Base-by-base conservation (phyloP, 2,888 invertebrate genomes). In the Schrankia costaestrigalis region DNA sequence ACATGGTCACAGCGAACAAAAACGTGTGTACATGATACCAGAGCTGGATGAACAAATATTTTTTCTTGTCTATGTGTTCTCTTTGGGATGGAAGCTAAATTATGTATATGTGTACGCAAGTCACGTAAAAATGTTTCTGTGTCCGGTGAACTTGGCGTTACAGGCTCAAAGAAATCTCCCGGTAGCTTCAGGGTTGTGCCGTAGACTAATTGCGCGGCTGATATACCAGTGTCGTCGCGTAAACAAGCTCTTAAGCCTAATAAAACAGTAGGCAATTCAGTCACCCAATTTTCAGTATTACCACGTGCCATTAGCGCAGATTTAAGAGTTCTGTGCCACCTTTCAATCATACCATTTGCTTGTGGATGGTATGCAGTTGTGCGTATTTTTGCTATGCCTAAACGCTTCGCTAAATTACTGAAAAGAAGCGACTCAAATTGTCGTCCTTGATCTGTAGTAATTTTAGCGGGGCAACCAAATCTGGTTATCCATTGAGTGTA, bases 311-410 rank as follows among this genome's bases (percentile, higher is more conserved):
- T 37, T 6, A 40, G 11, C 1, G 53, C 47, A 3, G 34, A 30
- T 23, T 55, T 55, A 0, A 57, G 10, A 0, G 31, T 9, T 10
- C 55, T 19, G 32, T 60, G 57, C 41, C 41, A 52, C 2, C 57
- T 13, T 26, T 55, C 52, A 3, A 55, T 26, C 11, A 31, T 31
- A 1, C 53, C 55, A 26, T 59, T 62, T 10, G 37, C 33, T 17
- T 51, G 46, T 0, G 55, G 51, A 17, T 57, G 58, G 18, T 49
- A 58, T 1, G 53, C 27, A 1, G 52, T 52, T 1, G 46, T 56
- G 8, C 50, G 31, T 1, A 32, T 14, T 17, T 40, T 48, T 6
- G 46, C 9, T 2, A 51, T 27, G 1, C 49, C 51, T 31, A 54
- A 17, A 4, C 15, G 31, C 5, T 18, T 36, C 24, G 33, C 25